Percentiles rank a stretch among this genome's conserved stretches.
phyloP scores from a whole-genome alignment of 2,888 invertebrate genomes.

The Pollenia labialis region DNA sequence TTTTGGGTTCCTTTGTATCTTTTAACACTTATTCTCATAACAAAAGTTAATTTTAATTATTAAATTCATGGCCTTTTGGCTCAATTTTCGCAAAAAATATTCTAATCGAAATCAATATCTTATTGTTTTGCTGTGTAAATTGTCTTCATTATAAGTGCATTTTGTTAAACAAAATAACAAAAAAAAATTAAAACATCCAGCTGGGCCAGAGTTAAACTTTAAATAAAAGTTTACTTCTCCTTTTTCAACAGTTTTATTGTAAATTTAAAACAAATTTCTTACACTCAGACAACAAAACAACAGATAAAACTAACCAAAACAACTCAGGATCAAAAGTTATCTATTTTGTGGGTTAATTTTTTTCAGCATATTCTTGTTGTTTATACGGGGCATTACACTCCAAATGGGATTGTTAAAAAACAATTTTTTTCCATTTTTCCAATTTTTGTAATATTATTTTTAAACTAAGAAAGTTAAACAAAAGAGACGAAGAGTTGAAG shows the following conservation, averaged over 20 bases:
- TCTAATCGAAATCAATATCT: conserved; percentile 26
- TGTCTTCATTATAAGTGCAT: conserved; percentile 18
- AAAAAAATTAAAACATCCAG: background rate
- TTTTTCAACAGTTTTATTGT: conserved; percentile 8
- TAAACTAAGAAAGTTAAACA: no score
- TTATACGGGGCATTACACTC: conserved; percentile 2
- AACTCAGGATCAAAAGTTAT: conserved; percentile 76
- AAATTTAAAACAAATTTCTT: conserved; percentile 13
- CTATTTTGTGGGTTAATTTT: conserved; percentile 75
- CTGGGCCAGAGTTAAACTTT: background rate
- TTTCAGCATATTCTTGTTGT: background rate
- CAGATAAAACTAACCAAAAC: conserved; percentile 35
- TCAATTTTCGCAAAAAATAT: background rate
- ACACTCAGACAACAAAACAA: background rate
- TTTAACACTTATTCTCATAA: background rate
- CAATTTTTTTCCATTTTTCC: background rate
- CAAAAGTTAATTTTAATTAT: no score
- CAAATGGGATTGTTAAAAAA: background rate
- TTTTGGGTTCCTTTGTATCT: background rate
- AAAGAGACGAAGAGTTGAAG: no score
- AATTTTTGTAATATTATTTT: no score
- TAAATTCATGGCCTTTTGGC: background rate
- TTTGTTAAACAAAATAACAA: background rate
- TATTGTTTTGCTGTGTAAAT: conserved; percentile 5
- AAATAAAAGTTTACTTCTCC: background rate